Conservation (phyloP, 2,797 vertebrate genomes). For the Poeciliopsis presidionis region DNA sequence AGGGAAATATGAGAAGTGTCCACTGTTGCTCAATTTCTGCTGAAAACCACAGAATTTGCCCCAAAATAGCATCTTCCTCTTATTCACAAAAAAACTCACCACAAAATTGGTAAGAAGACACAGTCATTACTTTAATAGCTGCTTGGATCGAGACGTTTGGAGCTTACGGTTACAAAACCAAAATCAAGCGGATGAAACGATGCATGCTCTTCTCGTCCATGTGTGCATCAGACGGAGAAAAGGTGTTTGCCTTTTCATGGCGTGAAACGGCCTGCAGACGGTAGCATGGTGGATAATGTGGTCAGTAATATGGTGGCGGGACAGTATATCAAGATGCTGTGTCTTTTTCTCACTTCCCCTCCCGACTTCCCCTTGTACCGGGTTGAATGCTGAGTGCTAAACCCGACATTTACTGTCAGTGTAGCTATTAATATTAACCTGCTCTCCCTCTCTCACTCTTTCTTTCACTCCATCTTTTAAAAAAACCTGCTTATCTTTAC, state of each 20-base stretch:
- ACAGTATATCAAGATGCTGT: conserved; percentile 76
- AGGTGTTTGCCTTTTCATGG: conserved; percentile 62
- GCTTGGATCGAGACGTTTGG: not conserved
- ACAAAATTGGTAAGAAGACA: not conserved
- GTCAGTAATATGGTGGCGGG: conserved; percentile 70
- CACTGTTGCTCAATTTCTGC: conserved; percentile 37
- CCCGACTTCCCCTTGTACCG: conserved; percentile 80
- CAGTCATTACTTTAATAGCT: not conserved
- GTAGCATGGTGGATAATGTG: conserved; percentile 65
- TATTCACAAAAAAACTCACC: conserved; percentile 1
- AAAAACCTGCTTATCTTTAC: conserved; percentile 36
- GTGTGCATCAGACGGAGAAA: conserved; percentile 29
- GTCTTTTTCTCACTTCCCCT: conserved; percentile 84
- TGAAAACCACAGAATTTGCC: conserved; percentile 31
- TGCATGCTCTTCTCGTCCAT: not conserved
- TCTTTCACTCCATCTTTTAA: conserved; percentile 48
- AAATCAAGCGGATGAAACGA: conserved; percentile 39
- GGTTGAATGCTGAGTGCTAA: conserved; percentile 78
- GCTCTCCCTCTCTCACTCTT: conserved; percentile 47
- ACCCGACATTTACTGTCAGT: conserved; percentile 84
- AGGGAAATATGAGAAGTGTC: conserved; percentile 29
- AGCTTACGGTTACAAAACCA: conserved; percentile 12
- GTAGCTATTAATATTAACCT: conserved; percentile 81
- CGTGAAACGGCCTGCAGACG: conserved; percentile 51
- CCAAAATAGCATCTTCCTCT: conserved; percentile 21